phyloP scores from a whole-genome alignment of 2,113 vertebrate genomes.

The Echinops telfairi region DNA sequence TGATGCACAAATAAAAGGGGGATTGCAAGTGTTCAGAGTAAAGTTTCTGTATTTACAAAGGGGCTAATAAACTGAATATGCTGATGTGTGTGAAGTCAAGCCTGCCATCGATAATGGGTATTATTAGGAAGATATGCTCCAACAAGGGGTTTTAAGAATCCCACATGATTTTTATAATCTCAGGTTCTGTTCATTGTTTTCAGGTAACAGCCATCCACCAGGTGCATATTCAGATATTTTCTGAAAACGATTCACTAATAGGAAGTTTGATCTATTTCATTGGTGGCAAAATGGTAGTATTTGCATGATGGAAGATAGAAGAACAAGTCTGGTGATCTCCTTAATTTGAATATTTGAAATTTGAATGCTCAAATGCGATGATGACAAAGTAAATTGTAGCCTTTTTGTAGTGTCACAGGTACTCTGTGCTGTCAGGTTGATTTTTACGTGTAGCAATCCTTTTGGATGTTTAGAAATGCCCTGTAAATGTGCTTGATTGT shows the following conservation, averaged over 20 bases:
- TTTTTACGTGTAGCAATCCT: neutral
- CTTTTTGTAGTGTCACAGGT: neutral
- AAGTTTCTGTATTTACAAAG: slow-evolving; percentile 28
- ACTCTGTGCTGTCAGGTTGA: neutral
- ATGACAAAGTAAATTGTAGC: neutral
- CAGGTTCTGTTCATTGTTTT: slow-evolving; percentile 52
- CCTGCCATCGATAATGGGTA: neutral
- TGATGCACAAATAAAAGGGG: slow-evolving; percentile 68
- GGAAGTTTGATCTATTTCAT: slow-evolving; percentile 1
- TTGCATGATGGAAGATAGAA: slow-evolving; percentile 36
- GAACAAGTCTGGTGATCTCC: neutral
- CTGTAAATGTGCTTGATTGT: neutral
- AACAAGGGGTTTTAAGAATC: slow-evolving; percentile 27
- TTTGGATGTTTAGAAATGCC: neutral
- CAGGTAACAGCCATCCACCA: neutral
- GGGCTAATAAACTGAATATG: slow-evolving; percentile 14
- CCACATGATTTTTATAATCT: neutral
- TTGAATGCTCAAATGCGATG: neutral
- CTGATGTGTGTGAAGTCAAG: slow-evolving; percentile 47
- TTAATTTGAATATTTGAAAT: neutral
- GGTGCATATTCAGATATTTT: slow-evolving; percentile 9
- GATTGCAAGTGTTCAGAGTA: slow-evolving; percentile 42
- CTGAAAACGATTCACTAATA: slow-evolving; percentile 33
- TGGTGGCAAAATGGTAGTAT: neutral
- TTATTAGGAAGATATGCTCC: slow-evolving; percentile 31